Evolutionary conservation across 2,888 invertebrate genomes (phyloP), one percentile per base, ranked within the genome.

Genomic region (Stramonita haemastoma): DNA sequence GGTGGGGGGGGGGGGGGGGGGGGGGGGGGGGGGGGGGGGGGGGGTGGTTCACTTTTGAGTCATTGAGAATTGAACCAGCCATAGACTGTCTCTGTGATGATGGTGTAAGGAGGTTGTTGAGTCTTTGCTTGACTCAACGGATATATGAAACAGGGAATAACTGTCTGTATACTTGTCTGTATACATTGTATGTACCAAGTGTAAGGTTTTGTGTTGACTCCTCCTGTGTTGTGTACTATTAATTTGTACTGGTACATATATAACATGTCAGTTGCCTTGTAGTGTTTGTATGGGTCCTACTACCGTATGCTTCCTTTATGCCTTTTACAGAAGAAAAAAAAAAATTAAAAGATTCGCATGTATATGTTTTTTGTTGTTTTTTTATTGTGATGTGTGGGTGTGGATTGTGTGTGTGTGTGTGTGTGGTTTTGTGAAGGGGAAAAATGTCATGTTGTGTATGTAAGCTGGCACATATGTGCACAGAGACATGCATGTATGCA

Each of bases 211-310:
- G 4, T 46, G 46, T 46, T 8, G 46, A 46, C 8, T 5, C 46
- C 70, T n/a, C 46, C 46, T 8, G 46, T 46, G 66, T 66, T 66
- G 26, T 66, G 26, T 66, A 17, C 19, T 60, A 22, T 5, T 11
- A 66, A 66, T 66, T 66, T 17, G 19, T 66, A 46, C 46, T 66
- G 17, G 6, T 60, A 22, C n/a, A 29, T 73, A 22, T 73, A 29
- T 73, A 26, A 73, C n/a, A n/a, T 73, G 73, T 73, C 73, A n/a
- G 73, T 73, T 73, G 73, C 73, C 73, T 73, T 85, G 85, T 46
- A 85, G 56, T 57, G 46, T 29, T 17, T 57, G n/a, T 86, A 57
- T 22, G 26, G 32, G 32, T 86, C 60, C 57, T 60, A 66, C 22
- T 46, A 46, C 46, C 29, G n/a, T 86, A 57, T 22, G 26, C 66